Evolutionary conservation across 2,797 vertebrate species (phyloP), one percentile per base, ranked within the genome.

Genomic region (Sebastes minor): DNA sequence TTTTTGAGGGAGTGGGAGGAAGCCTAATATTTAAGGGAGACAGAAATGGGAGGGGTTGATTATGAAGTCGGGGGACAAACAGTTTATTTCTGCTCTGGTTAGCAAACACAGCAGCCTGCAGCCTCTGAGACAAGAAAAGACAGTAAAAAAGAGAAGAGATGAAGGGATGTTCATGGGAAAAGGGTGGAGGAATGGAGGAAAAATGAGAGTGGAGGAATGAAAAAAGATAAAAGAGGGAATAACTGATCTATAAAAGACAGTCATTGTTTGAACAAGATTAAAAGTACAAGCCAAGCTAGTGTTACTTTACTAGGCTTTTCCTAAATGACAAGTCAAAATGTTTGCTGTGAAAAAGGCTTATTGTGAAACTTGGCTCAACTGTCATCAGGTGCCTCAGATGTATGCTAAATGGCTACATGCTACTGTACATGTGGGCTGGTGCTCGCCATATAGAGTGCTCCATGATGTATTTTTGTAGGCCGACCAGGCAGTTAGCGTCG

Each of bases 1-100:
- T 46, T 28, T 55, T 9, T 2, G 18, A 32, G 68, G 27, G 55
- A 14, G 5, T 27, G 14, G 12, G 60, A 18, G 61, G 20, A 12
- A 53, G n/a, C 20, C 20, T 62, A n/a, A 65, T 20, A 46, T 74
- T 35, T 74, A 32, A 27, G 56, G 49, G 35, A 63, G 46, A 69
- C 28, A 64, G 60, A 49, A 52, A 27, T 27, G 49, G 71, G 62
- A 64, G 49, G 61, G 71, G 67, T 20, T 74, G 66, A 68, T 81
- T 72, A 61, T 75, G 85, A 83, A 85, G 78, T 74, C 10, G 7
- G 18, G 23, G 52, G 32, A 38, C 63, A 76, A 88, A 89, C 88
- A 82, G 67, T 83, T 94, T 90, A 90, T 83, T 92, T 93, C 87
- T 93, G 92, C 89, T 92, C 92, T 93, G 90, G 79, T 94, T 91